Conservation (phyloP, 2,888 invertebrate genomes). For the Mesorhabditis spiculigera region DNA sequence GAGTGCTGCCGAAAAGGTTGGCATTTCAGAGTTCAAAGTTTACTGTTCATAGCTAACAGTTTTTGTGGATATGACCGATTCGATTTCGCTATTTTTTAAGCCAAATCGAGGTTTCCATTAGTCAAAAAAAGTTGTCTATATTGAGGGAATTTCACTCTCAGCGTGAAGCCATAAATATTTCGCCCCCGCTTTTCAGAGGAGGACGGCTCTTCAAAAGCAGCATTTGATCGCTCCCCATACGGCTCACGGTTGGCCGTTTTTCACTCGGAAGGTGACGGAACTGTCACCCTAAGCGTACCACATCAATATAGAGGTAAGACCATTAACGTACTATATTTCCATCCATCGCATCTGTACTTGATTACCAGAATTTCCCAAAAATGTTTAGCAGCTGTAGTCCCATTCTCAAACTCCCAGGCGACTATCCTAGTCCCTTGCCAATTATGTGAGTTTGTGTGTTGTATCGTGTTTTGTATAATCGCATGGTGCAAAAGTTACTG, state of each 20-base stretch:
- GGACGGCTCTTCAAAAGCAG: neutral
- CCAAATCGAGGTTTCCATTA: no score
- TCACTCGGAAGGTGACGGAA: constrained; percentile 3
- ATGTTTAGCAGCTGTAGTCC: neutral
- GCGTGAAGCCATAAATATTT: neutral
- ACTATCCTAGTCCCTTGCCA: constrained; percentile 6
- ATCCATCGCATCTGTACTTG: neutral
- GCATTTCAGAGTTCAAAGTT: neutral
- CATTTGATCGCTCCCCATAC: constrained; percentile 2
- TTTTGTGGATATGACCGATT: neutral
- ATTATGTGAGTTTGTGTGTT: constrained; percentile 4
- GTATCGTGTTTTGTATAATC: neutral
- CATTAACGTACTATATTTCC: no score
- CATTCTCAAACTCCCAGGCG: neutral
- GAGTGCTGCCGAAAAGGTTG: constrained; percentile 29
- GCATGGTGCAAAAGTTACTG: no score
- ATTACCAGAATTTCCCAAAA: neutral
- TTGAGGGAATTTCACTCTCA: no score
- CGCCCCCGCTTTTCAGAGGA: constrained; percentile 4
- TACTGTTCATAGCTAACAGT: neutral
- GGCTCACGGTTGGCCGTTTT: neutral
- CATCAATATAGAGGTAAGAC: neutral
- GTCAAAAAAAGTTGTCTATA: no score
- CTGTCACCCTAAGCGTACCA: neutral
- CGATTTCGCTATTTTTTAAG: neutral